Conservation (phyloP, 2,113 vertebrate species). For the Dascyllus trimaculatus region DNA sequence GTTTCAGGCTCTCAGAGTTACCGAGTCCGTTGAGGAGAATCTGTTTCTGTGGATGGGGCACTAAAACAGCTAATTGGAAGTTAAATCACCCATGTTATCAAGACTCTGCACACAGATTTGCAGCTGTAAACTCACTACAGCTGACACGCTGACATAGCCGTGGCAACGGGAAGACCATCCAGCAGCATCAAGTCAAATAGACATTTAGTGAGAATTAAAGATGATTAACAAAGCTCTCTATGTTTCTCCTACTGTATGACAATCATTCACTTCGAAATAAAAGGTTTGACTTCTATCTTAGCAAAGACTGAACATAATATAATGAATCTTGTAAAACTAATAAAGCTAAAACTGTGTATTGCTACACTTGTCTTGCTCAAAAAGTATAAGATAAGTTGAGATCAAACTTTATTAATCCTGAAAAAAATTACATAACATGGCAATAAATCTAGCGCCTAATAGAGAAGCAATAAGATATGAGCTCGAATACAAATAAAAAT, state of each 20-base stretch:
- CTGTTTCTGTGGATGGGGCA: not conserved
- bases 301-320: not conserved
- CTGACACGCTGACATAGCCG: not conserved
- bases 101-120: not conserved
- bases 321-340: too few relatives aligned
- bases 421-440: too few relatives aligned
- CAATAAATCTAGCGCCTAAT: too few relatives aligned
- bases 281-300: not conserved
- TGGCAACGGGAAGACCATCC: not conserved
- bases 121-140: constrained; percentile 17
- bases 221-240: constrained; percentile 9
- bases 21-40: not conserved
- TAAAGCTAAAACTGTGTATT: too few relatives aligned
- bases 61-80: constrained; percentile 34
- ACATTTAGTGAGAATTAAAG: not conserved
- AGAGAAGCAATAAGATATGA: too few relatives aligned
- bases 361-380: too few relatives aligned
- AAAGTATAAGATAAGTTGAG: too few relatives aligned
- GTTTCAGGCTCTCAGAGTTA: constrained; percentile 17
- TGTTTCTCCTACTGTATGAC: not conserved
- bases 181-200: constrained; percentile 4
- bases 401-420: too few relatives aligned
- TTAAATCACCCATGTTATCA: constrained; percentile 30
- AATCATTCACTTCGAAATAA: not conserved
- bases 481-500: too few relatives aligned